Conservation (phyloP, 1,140 invertebrate genomes). For the Drosophila lowei region DNA sequence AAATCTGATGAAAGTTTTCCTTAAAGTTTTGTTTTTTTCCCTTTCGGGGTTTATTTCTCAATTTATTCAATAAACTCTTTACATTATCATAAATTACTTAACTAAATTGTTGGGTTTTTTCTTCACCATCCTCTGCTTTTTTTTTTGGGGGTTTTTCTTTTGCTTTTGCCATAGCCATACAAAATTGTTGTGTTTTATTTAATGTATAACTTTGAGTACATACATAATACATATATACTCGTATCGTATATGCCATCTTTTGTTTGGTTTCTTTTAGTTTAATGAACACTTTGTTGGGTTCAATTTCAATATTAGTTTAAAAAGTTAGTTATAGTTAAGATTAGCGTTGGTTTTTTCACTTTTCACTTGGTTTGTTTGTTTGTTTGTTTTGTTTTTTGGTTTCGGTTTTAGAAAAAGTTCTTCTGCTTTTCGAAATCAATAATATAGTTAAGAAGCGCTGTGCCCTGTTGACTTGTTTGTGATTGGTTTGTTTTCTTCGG, state of each 20-base stretch:
- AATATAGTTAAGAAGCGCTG: constrained; percentile 77
- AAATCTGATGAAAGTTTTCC: constrained; percentile 53
- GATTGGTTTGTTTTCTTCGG: constrained; percentile 39
- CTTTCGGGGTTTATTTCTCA: constrained; percentile 49
- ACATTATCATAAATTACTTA: constrained; percentile 66
- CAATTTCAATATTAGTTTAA: constrained; percentile 80
- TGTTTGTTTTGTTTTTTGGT: constrained; percentile 20
- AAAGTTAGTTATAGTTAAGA: constrained; percentile 69
- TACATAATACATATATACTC: constrained; percentile 37
- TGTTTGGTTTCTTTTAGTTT: constrained; percentile 64
- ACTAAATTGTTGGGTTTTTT: constrained; percentile 65
- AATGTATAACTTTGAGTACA: constrained; percentile 49
- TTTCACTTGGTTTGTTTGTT: constrained; percentile 39
- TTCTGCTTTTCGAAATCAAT: constrained; percentile 63
- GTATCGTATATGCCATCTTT: constrained; percentile 47
- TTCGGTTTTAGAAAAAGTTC: constrained; percentile 66
- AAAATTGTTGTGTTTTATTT: constrained; percentile 66
- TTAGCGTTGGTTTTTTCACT: constrained; percentile 60
- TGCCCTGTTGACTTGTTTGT: constrained; percentile 80
- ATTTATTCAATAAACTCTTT: constrained; percentile 73
- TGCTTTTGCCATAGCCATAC: constrained; percentile 67
- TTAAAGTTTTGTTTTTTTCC: constrained; percentile 27
- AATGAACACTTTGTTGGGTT: constrained; percentile 81
- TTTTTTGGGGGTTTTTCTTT: constrained; percentile 10
- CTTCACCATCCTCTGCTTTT: constrained; percentile 38